Percentiles rank a stretch among this genome's conserved stretches.
Evolutionary conservation across 2,888 invertebrate species (phyloP).

Genomic region (Heliconius ismenius): DNA sequence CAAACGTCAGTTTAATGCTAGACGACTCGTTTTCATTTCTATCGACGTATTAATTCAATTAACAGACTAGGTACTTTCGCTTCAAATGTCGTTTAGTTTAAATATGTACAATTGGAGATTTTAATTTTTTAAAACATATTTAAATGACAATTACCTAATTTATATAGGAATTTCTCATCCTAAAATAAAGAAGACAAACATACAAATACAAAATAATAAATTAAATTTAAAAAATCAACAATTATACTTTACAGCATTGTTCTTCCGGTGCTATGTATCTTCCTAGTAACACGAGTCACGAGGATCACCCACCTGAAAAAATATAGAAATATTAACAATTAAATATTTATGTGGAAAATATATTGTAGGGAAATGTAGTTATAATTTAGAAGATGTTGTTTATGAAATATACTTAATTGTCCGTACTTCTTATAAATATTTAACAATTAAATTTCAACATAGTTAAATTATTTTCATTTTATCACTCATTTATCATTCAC

Average conservation of each 20-base stretch:
- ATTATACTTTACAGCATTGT: neutral
- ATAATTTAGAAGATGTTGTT: no score
- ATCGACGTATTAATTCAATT: conserved; percentile 23
- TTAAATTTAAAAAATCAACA: neutral
- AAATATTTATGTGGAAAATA: neutral
- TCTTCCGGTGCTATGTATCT: neutral
- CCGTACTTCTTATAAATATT: neutral
- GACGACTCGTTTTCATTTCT: conserved; percentile 6
- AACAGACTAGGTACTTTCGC: conserved; percentile 14
- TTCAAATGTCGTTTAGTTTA: neutral
- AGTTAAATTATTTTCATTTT: no score
- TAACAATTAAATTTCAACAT: neutral
- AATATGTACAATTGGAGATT: neutral
- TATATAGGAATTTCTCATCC: no score
- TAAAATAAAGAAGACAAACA: no score
- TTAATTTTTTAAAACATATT: no score
- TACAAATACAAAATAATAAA: neutral
- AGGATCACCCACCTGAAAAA: neutral
- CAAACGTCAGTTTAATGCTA: neutral
- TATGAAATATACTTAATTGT: no score
- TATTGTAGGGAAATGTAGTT: no score
- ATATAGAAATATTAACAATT: neutral
- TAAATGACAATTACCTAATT: no score
- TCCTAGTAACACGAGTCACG: neutral
- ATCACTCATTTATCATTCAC: no score